Conservation (phyloP, 2,888 invertebrate genomes). For the Rhagonycha lutea region DNA sequence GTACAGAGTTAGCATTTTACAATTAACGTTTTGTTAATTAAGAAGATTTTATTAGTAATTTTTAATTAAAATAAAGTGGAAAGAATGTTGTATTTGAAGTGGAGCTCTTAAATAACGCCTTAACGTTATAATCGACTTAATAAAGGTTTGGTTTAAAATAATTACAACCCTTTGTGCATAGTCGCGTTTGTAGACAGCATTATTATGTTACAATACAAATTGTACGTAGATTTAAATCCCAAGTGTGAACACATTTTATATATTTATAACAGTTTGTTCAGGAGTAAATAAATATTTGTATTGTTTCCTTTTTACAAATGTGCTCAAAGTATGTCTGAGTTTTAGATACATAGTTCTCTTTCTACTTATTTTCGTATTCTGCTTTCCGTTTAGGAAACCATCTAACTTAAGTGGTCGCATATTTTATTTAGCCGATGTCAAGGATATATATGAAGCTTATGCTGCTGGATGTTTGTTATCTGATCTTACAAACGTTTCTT, state of each 20-base stretch:
- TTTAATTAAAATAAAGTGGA: neutral
- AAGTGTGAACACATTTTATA: neutral
- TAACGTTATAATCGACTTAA: neutral
- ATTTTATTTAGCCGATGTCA: conserved; percentile 20
- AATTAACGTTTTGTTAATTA: neutral
- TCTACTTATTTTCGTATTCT: conserved; percentile 19
- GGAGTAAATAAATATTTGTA: conserved; percentile 12
- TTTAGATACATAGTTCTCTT: neutral
- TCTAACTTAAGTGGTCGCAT: conserved; percentile 22
- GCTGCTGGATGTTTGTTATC: conserved; percentile 17
- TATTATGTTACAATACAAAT: neutral
- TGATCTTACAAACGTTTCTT: conserved; percentile 2
- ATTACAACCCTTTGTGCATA: neutral
- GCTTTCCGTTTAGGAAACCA: conserved; percentile 25
- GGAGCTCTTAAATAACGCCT: neutral
- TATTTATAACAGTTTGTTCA: neutral
- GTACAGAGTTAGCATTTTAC: too few relatives aligned
- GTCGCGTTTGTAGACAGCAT: neutral
- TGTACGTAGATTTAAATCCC: neutral
- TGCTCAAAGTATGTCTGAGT: neutral
- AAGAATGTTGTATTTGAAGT: neutral
- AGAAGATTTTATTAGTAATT: neutral
- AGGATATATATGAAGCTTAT: conserved; percentile 19
- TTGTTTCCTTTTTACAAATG: conserved; percentile 7
- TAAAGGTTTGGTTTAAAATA: neutral